Evolutionary conservation across 2,888 invertebrate genomes (phyloP).

Genomic region (Stenurella melanura): DNA sequence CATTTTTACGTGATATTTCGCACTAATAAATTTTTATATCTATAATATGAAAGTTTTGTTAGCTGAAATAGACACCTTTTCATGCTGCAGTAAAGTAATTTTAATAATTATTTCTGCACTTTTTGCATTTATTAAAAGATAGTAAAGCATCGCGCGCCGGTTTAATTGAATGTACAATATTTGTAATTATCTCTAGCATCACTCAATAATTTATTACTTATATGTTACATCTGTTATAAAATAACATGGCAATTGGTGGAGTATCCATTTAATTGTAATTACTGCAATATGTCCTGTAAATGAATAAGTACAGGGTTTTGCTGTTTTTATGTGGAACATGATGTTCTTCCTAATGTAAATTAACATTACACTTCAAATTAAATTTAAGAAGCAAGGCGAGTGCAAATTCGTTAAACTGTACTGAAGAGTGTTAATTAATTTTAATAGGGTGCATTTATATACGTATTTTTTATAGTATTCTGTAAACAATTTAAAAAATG

Average conservation of each 20-base stretch:
- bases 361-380: conserved; percentile 1
- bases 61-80: background rate
- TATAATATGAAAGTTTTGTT: background rate
- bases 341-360: conserved; percentile 5
- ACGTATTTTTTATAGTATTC: no score
- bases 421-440: no score
- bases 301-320: conserved; percentile 14
- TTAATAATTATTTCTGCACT: background rate
- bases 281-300: conserved; percentile 6
- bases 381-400: background rate
- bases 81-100: conserved; percentile 4
- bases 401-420: background rate
- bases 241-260: conserved; percentile 15
- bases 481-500: no score
- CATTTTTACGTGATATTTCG: no score
- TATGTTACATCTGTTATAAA: conserved; percentile 30
- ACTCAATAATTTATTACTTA: conserved; percentile 15
- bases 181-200: conserved; percentile 14
- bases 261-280: conserved; percentile 27
- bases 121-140: background rate
- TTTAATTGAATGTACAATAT: conserved; percentile 8
- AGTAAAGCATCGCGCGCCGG: no score
- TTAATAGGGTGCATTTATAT: no score
- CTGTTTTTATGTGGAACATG: background rate
- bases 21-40: no score